phyloP scores from a whole-genome alignment of 1,140 invertebrate species.

The Dysdera silvatica region DNA sequence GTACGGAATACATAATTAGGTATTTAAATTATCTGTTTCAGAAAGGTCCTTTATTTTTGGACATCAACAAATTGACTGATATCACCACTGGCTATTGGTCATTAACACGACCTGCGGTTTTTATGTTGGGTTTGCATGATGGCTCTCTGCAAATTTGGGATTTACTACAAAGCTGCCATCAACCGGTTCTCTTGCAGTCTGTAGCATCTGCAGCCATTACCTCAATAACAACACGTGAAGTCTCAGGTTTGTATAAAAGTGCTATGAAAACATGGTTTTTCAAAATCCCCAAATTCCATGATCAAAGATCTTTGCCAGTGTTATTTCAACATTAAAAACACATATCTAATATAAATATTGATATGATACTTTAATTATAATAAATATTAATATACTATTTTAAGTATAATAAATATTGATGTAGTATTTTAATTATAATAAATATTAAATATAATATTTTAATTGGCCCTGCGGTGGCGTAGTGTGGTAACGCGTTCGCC shows the following conservation, averaged over 20 bases:
- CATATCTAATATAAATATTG: not conserved
- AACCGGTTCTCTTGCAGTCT: constrained; percentile 1
- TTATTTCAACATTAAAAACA: too few relatives aligned
- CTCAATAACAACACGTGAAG: not conserved
- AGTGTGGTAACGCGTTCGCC: too few relatives aligned
- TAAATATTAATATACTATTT: not conserved
- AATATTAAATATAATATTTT: too few relatives aligned
- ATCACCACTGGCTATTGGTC: constrained; percentile 13
- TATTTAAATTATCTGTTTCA: not conserved
- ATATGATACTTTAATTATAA: not conserved
- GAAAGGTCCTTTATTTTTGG: not conserved
- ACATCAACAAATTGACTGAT: constrained; percentile 2
- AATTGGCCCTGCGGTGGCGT: too few relatives aligned
- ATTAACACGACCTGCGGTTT: constrained; percentile 2
- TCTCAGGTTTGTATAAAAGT: not conserved
- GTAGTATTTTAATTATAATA: too few relatives aligned
- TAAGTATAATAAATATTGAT: not conserved
- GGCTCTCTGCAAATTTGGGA: constrained; percentile 25
- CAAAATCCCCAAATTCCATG: too few relatives aligned
- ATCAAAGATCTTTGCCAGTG: too few relatives aligned
- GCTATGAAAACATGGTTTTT: too few relatives aligned
- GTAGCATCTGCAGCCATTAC: constrained; percentile 12
- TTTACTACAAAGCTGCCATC: constrained; percentile 1
- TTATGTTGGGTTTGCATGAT: constrained; percentile 15
- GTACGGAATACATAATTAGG: not conserved